Percentiles rank a stretch among this genome's conserved stretches.
Conservation (phyloP, 2,888 invertebrate species). For the Nomada lathburiana region DNA sequence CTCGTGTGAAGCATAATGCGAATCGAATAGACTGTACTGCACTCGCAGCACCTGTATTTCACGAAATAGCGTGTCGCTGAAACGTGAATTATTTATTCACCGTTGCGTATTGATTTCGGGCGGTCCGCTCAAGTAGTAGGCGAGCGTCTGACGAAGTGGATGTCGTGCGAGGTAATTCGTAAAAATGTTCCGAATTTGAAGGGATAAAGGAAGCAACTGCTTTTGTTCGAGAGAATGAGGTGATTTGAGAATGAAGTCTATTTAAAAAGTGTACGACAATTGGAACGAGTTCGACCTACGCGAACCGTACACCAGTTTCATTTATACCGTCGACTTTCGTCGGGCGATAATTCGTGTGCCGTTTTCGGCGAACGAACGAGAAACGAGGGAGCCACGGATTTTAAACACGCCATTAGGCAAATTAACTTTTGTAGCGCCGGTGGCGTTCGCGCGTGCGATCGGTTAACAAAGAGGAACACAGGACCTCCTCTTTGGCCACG, state of each 20-base stretch:
- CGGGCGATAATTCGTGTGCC: constrained; percentile 26
- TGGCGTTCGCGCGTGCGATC: constrained; percentile 54
- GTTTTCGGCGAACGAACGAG: constrained; percentile 13
- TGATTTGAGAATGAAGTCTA: too few relatives aligned
- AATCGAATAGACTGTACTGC: neutral
- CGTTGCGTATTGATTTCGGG: neutral
- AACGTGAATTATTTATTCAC: constrained; percentile 22
- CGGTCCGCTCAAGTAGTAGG: neutral
- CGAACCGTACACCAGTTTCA: constrained; percentile 10
- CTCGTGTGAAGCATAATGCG: constrained; percentile 1
- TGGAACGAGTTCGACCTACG: neutral
- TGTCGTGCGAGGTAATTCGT: neutral
- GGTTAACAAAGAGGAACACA: constrained; percentile 21
- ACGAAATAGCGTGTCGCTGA: constrained; percentile 3
- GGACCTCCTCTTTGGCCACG: constrained; percentile 54
- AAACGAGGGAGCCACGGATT: constrained; percentile 70
- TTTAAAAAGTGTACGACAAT: neutral
- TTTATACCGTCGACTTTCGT: neutral
- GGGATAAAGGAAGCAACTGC: neutral
- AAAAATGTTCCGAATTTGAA: neutral
- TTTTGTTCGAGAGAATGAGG: neutral
- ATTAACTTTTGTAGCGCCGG: constrained; percentile 80
- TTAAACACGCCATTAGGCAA: constrained; percentile 81
- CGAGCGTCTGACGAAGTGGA: neutral
- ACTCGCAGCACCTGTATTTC: neutral